Base-by-base conservation (phyloP, 2,888 invertebrate species). In the Drosophila suboccidentalis region DNA sequence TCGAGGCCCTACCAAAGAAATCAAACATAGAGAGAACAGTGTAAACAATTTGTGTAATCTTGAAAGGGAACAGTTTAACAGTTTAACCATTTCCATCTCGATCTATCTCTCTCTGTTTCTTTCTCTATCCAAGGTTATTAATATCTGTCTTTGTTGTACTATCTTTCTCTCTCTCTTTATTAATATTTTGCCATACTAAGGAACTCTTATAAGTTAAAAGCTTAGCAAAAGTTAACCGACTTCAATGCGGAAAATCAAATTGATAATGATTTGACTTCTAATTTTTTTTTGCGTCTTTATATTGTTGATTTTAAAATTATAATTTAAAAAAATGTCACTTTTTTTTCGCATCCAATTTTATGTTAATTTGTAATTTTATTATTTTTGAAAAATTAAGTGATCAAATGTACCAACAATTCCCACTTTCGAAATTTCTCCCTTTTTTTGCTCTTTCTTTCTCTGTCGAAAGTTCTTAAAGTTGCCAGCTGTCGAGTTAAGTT, bases 1-100 rank as follows among this genome's bases (percentile, higher is more conserved):
- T 62, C 43, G 70, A 78, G 70, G 55, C 65, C 65, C 32, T 64
- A 77, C 22, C 41, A 44, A 50, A 57, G 50, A 55, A 58, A 58
- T 39, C 11, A 46, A 19, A 29, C 15, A 57, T 3, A 4, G 15
- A 36, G n/a, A 11, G 4, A 41, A 46, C 34, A 36, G 57, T n/a
- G 43, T 6, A 17, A 29, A n/a, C 17, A 19, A 19, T 29, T 34
- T 57, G 43, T 34, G 19, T 34, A 44, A 44, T 55, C 55, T 44
- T 22, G 6, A 19, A 41, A 44, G 2, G 19, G 11, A 5, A n/a
- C n/a, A n/a, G n/a, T n/a, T n/a, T n/a, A 15, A 36, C 26, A 22
- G 36, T n/a, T 11, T n/a, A 32, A 19, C 2, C 9, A 5, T 38
- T 38, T 5, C 34, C 11, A 26, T 26, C 26, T 26, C 26, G 26